A percentile compares a stretch with the other conserved stretches of the same genome.
phyloP scores from a whole-genome alignment of 2,113 vertebrate species.

The Capreolus pygargus region DNA sequence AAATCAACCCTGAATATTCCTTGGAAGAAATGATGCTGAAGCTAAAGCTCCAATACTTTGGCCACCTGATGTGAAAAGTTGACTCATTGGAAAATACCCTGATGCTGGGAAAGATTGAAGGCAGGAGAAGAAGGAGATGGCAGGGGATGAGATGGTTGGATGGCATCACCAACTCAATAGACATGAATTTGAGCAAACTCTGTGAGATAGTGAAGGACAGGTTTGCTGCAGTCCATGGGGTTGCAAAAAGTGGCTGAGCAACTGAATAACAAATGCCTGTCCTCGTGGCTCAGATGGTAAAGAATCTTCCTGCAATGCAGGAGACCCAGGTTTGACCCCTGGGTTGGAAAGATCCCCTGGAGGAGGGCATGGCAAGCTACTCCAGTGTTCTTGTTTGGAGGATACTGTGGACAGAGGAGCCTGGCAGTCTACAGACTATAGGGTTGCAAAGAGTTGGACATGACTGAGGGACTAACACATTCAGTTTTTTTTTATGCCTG shows the following conservation, averaged over 20 bases:
- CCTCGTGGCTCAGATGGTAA: background rate
- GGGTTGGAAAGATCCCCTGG: background rate
- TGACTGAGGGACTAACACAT: background rate
- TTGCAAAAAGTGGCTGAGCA: rapidly evolving
- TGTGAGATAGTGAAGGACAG: background rate
- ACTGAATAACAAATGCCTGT: background rate
- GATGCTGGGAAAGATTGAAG: background rate
- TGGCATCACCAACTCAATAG: background rate
- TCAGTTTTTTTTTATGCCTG: background rate
- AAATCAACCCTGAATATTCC: background rate
- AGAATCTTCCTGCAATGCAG: background rate
- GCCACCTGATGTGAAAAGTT: background rate
- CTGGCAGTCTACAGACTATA: background rate
- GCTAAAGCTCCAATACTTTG: background rate
- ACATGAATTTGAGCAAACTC: background rate
- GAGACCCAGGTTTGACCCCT: background rate
- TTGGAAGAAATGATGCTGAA: background rate
- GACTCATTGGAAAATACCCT: background rate
- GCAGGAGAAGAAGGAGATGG: rapidly evolving
- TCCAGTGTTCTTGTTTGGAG: background rate
- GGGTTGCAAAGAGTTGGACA: background rate
- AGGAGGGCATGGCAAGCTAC: background rate
- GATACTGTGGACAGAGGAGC: background rate
- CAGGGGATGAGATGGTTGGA: background rate
- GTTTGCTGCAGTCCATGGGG: background rate